Base-by-base conservation (phyloP, 1,140 invertebrate genomes). In the Monomorium pharaonis region DNA sequence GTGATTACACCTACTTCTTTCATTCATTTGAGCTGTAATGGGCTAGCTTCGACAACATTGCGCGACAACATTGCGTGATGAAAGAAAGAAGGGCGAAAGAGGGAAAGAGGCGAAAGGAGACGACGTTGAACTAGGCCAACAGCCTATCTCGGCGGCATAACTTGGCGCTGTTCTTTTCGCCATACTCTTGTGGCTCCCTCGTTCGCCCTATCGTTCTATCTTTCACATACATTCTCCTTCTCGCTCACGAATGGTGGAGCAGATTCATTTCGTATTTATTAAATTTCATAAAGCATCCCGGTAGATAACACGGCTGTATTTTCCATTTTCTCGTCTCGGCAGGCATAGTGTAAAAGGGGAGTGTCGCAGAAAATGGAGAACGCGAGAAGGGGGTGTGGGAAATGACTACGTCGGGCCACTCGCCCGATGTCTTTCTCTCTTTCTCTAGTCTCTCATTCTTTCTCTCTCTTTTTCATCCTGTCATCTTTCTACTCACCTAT, bases 211-310 rank as follows among this genome's bases (percentile, higher is more conserved):
- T 69, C 63, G 37, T 75, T 67, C 37, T 18, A 63, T 33, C 42
- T 54, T 14, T 51, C 21, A 74, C 65, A 42, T 44, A 49, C 83
- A 70, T 49, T 54, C 30, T n/a, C 27, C 60, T 12, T 75, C 54
- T 44, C 44, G 21, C 24, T 49, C 54, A 72, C 49, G 60, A 63
- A 63, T 60, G 60, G n/a, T 58, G 27, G 51, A 85, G 89, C 89
- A 93, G 92, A 95, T 94, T 94, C 94, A 94, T 95, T 93, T 93
- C 92, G 92, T 94, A 94, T 94, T 94, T 94, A 95, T 94, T 94
- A 94, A 94, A 94, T 95, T 94, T 94, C 91, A 94, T 94, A 94
- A 94, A 95, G 92, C 92, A 93, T 91, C 90, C 85, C 85, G 75
- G 87, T 91, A 90, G 91, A 93, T 91, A 92, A 94, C 93, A 65